Percentiles rank a stretch among this genome's conserved stretches.
Evolutionary conservation across 2,797 vertebrate species (phyloP).

Genomic region (Sebastes glaucus): DNA sequence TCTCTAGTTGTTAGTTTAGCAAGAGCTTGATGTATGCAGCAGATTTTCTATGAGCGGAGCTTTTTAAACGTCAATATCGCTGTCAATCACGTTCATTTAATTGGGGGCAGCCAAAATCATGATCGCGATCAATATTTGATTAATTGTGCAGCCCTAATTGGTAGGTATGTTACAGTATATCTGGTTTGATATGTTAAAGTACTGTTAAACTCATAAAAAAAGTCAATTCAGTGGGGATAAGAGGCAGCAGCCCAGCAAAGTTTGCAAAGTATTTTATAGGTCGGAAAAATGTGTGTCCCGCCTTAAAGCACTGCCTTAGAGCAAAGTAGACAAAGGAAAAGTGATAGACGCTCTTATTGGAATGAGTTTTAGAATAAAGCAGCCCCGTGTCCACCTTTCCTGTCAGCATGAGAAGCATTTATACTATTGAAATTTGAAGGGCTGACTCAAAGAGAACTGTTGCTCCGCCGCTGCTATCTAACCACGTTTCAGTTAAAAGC

Average conservation of each 20-base stretch:
- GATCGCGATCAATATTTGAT: too few species aligned
- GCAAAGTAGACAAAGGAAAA: background rate
- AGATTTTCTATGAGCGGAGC: too few species aligned
- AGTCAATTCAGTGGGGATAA: too few species aligned
- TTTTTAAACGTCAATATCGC: too few species aligned
- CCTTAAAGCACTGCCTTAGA: background rate
- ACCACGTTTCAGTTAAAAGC: constrained; percentile 25
- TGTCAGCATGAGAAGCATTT: constrained; percentile 1
- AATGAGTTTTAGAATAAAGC: constrained; percentile 18
- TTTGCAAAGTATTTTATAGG: background rate
- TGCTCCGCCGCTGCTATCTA: constrained; percentile 10
- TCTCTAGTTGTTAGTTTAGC: too few species aligned
- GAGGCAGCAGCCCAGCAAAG: background rate
- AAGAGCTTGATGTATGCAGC: too few species aligned
- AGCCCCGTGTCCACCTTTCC: background rate
- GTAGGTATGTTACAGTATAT: background rate
- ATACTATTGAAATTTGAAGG: background rate
- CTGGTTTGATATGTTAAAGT: background rate
- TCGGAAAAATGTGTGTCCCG: background rate
- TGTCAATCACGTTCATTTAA: too few species aligned
- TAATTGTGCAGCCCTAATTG: too few species aligned
- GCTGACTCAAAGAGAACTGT: background rate
- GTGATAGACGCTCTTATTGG: background rate
- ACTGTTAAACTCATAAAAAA: background rate
- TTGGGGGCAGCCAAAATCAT: too few species aligned